These are phyloP conservation scores for Galeruca laticollis DNA, from an alignment of 2,888 invertebrate genomes.

Conservation along the genomic window DNA sequence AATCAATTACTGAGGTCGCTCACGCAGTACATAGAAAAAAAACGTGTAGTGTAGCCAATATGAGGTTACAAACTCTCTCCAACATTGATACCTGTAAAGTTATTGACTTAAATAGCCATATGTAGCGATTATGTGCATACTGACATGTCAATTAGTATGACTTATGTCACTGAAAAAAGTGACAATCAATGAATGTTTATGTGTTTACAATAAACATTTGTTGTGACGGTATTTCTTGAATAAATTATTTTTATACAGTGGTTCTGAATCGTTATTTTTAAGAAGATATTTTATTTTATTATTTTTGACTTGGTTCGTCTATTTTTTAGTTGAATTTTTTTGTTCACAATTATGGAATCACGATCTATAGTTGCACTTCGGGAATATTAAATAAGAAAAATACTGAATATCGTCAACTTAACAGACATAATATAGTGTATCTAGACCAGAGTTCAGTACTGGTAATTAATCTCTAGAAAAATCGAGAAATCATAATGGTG, in stretches of 20 bases:
- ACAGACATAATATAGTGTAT: too few species aligned
- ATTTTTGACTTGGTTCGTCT: too few species aligned
- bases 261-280: background rate
- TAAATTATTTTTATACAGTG: background rate
- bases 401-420: too few species aligned
- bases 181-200: conserved; percentile 16
- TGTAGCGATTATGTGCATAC: conserved; percentile 32
- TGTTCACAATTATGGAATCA: too few species aligned
- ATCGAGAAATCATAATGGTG: too few species aligned
- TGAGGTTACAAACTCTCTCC: conserved; percentile 16
- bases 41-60: conserved; percentile 7
- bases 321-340: too few species aligned
- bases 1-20: conserved; percentile 16
- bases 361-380: too few species aligned
- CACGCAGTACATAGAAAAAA: background rate
- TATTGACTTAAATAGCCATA: conserved; percentile 38
- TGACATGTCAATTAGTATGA: conserved; percentile 37
- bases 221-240: background rate
- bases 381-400: too few species aligned
- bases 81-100: conserved; percentile 15
- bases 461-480: too few species aligned
- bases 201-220: background rate
- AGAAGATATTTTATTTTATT: too few species aligned
- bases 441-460: too few species aligned
- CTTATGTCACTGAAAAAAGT: conserved; percentile 22